Evolutionary conservation across 2,888 invertebrate species (phyloP).

Genomic region (Seladonia tumulorum): DNA sequence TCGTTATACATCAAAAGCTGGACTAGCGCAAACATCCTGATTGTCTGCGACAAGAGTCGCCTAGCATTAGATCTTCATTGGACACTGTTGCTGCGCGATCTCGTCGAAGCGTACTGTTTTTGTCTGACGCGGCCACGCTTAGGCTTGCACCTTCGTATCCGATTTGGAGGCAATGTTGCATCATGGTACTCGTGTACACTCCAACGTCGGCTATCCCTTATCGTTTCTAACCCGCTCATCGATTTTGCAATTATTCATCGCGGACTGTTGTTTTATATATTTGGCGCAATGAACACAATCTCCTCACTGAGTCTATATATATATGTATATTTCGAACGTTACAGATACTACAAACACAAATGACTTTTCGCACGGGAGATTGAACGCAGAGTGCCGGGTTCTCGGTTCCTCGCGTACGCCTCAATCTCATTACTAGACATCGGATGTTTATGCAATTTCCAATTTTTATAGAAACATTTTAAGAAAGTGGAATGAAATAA

Average conservation of each 20-base stretch:
- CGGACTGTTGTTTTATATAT: too few relatives aligned
- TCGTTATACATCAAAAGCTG: neutral
- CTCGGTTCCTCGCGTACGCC: too few relatives aligned
- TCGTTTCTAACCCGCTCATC: neutral
- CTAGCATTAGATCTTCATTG: neutral
- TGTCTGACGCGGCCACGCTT: neutral
- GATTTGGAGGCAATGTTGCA: neutral
- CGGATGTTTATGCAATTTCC: too few relatives aligned
- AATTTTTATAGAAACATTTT: too few relatives aligned
- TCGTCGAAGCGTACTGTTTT: neutral
- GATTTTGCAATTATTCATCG: neutral
- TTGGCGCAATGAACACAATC: too few relatives aligned
- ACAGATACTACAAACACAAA: too few relatives aligned
- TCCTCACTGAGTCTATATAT: too few relatives aligned
- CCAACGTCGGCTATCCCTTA: neutral
- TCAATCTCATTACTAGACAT: too few relatives aligned
- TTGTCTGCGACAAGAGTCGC: neutral
- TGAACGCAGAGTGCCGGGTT: too few relatives aligned
- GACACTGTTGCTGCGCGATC: neutral
- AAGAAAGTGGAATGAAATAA: too few relatives aligned
- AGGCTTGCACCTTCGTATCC: neutral
- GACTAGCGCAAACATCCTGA: neutral
- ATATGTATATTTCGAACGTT: too few relatives aligned
- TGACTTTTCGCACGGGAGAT: too few relatives aligned
- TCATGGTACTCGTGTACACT: neutral